These are phyloP conservation scores for Amblyornis subalaris DNA, from an alignment of 2,113 vertebrate species.

Conservation along the genomic window DNA sequence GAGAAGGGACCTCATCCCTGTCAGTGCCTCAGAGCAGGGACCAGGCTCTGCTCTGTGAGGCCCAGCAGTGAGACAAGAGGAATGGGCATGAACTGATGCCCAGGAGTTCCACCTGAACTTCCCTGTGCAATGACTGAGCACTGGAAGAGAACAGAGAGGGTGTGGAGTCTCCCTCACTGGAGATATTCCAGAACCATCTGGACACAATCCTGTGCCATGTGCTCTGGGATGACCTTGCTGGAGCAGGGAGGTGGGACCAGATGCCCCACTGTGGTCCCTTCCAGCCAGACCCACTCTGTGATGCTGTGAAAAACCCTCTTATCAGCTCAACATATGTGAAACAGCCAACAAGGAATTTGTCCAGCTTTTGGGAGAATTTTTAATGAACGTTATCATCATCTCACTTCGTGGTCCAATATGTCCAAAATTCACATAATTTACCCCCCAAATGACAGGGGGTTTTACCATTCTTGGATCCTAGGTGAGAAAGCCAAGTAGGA, in stretches of 20 bases:
- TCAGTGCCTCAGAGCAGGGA: not conserved
- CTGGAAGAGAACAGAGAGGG: not conserved
- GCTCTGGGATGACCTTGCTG: not conserved
- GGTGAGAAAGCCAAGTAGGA: not conserved
- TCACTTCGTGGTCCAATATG: not conserved
- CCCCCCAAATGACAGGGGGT: not conserved
- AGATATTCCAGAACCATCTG: not conserved
- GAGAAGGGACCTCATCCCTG: not conserved
- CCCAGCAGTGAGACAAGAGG: not conserved
- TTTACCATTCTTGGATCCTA: not conserved
- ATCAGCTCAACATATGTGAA: rapidly evolving
- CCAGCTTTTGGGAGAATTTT: not conserved
- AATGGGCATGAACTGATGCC: not conserved
- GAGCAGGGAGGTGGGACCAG: not conserved
- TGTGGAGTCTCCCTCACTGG: not conserved
- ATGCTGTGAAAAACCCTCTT: not conserved
- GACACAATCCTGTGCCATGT: not conserved
- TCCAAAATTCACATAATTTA: not conserved
- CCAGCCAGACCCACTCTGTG: not conserved
- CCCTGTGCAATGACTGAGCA: not conserved
- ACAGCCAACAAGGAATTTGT: not conserved
- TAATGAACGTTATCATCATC: not conserved
- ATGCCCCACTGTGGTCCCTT: no score
- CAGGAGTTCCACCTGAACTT: not conserved
- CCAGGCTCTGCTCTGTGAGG: not conserved